Percentiles rank a stretch among this genome's conserved stretches.
These are phyloP conservation scores for Temnothorax ravouxi DNA, from an alignment of 2,888 invertebrate species.

Conservation along the genomic window DNA sequence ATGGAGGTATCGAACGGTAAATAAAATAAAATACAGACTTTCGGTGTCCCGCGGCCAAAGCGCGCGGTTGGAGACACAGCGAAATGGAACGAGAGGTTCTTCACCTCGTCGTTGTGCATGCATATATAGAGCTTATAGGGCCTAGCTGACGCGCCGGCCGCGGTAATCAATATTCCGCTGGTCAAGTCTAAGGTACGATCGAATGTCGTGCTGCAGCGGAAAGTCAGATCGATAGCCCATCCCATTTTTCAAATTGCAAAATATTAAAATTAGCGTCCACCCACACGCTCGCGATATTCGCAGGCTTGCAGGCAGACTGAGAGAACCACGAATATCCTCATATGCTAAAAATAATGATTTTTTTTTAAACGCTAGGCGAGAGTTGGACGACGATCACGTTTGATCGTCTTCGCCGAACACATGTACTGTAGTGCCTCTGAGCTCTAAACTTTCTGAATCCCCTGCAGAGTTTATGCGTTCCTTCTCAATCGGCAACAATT, in stretches of 20 bases:
- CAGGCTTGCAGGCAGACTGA: neutral
- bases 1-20: neutral
- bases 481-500: conserved; percentile 22
- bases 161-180: conserved; percentile 80
- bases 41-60: neutral
- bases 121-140: conserved; percentile 44
- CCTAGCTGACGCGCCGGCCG: conserved; percentile 66
- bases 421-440: neutral
- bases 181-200: conserved; percentile 71
- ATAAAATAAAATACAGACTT: conserved; percentile 34
- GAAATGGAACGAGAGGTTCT: conserved; percentile 84
- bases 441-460: neutral
- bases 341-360: neutral
- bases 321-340: neutral
- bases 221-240: conserved; percentile 29
- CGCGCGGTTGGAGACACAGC: conserved; percentile 64
- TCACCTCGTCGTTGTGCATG: conserved; percentile 77
- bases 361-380: neutral
- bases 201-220: conserved; percentile 27
- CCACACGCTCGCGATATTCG: neutral
- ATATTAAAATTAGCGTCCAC: neutral
- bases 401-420: too few relatives aligned
- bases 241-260: neutral
- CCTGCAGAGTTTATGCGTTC: conserved; percentile 43
- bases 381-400: too few relatives aligned